These are phyloP conservation scores for Bettongia penicillata DNA, from an alignment of 2,113 vertebrate species.

Conservation along the genomic window DNA sequence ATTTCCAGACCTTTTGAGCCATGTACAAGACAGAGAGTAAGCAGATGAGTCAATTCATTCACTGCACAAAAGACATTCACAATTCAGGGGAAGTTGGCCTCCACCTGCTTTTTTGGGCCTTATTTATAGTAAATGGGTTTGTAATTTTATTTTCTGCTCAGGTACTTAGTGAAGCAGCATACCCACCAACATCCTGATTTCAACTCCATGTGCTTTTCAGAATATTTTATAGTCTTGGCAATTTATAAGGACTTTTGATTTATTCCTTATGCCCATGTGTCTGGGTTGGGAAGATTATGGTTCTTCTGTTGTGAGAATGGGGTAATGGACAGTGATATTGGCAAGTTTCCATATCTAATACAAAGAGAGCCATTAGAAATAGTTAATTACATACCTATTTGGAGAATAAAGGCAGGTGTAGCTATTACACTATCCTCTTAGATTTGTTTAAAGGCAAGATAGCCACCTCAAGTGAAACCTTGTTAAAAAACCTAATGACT, in stretches of 20 bases:
- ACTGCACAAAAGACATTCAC: background rate
- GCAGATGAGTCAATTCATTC: conserved; percentile 3
- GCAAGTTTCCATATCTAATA: background rate
- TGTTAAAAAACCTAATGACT: background rate
- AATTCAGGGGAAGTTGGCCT: background rate
- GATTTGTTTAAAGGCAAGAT: background rate
- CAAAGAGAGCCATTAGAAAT: background rate
- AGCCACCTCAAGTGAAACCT: background rate
- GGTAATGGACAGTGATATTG: conserved; percentile 25
- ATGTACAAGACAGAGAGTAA: conserved; percentile 72
- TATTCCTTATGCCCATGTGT: background rate
- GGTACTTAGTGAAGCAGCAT: background rate
- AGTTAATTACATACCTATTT: conserved; percentile 17
- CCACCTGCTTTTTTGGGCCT: background rate
- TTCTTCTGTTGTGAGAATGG: background rate
- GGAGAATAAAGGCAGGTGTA: background rate
- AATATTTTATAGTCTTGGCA: background rate
- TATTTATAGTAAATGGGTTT: background rate
- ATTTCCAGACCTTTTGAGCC: conserved; percentile 74
- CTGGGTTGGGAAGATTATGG: background rate
- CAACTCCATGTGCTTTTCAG: background rate
- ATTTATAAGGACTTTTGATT: background rate
- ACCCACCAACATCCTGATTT: background rate
- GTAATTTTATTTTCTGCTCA: background rate
- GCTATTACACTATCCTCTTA: background rate